These are phyloP conservation scores for Patella vulgata DNA, from an alignment of 1,140 invertebrate genomes.

Conservation along the genomic window DNA sequence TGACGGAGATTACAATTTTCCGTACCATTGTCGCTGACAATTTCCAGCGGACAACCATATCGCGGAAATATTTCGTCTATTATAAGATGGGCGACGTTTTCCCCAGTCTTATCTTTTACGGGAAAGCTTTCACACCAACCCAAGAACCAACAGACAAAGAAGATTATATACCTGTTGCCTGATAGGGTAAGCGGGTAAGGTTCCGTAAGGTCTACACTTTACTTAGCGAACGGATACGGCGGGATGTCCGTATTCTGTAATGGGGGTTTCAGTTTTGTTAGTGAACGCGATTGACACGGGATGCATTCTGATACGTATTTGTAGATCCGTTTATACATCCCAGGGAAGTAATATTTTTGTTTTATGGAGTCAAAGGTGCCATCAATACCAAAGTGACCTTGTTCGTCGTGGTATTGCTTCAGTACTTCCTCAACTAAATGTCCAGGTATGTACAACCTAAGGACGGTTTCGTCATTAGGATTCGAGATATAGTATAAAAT, in stretches of 20 bases:
- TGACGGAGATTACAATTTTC: constrained; percentile 30
- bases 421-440: constrained; percentile 6
- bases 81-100: constrained; percentile 26
- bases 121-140: constrained; percentile 30
- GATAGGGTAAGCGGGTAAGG: too few species aligned
- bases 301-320: constrained; percentile 7
- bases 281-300: too few species aligned
- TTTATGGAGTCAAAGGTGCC: too few species aligned
- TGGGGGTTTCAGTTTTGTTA: constrained; percentile 15
- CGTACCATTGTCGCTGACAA: constrained; percentile 29
- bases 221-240: constrained; percentile 22
- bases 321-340: constrained; percentile 22
- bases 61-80: too few species aligned
- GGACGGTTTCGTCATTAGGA: constrained; percentile 10
- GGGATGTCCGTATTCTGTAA: constrained; percentile 24
- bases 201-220: too few species aligned
- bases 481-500: constrained; percentile 27
- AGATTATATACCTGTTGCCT: too few species aligned
- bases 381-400: too few species aligned
- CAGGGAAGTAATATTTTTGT: constrained; percentile 28
- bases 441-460: constrained; percentile 14
- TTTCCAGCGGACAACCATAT: too few species aligned
- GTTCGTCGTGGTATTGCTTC: constrained; percentile 27
- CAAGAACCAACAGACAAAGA: constrained; percentile 15
- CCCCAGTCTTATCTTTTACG: constrained; percentile 9